Evolutionary conservation across 2,113 vertebrate species (phyloP), one percentile per base, ranked within the genome.

Genomic region (Psittacara wagleri): DNA sequence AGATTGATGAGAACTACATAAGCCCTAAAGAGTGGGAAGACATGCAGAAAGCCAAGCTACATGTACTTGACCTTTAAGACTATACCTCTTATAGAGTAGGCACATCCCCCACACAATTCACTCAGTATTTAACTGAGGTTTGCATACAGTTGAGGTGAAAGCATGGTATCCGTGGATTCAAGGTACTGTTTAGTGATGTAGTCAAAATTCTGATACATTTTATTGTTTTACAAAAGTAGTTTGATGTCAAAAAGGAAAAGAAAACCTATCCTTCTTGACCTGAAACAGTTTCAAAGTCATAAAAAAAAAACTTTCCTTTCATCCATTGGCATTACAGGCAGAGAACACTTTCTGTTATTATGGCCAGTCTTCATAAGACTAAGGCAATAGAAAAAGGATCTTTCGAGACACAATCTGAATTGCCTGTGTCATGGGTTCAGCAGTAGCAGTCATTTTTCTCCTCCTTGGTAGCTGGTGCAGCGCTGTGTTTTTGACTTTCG

Each of bases 321-420:
- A 54, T 57, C 39, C n/a, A 23, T 5, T 48, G 63, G 61, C 33
- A 19, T 2, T 16, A 19, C 39, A 55, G 44, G 46, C 49, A 68
- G 67, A 68, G 46, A 57, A 13, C 0, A 1, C 39, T 20, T 37
- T 16, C 43, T 18, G 28, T 23, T 37, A 29, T 6, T 31, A 22
- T 0, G 0, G 29, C 7, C 31, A 25, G 67, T 13, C 28, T 18
- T 4, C 13, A 19, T 1, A 51, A 33, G 63, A 55, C 41, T 28
- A 14, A 35, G 28, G 51, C 33, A 41, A 29, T 0, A 52, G 29
- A 29, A 37, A 41, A 78, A 35, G 29, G 29, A 23, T 14, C 54
- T 48, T 49, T 43, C 27, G 4, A 29, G 19, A 43, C 49, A 69
- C 37, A 79, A 83, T 64, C 17, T 35, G 37, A 61, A 52, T 5